A percentile compares a stretch with the other conserved stretches of the same genome.
Evolutionary conservation across 2,797 vertebrate genomes (phyloP).

Genomic region (Mormyrops boulengeri): DNA sequence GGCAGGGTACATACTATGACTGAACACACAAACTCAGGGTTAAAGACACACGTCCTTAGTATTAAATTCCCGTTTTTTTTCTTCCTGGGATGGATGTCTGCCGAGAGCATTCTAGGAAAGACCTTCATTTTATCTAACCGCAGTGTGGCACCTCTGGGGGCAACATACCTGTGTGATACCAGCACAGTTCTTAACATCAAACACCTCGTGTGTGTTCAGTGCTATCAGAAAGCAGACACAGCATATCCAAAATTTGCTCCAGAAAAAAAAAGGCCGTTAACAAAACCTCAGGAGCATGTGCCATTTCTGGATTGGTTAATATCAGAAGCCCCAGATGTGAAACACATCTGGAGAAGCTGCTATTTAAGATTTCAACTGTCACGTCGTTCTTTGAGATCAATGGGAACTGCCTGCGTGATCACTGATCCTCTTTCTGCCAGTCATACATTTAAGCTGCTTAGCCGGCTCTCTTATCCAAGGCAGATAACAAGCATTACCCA

Average conservation of each 20-base stretch:
- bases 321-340: background rate
- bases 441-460: background rate
- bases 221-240: background rate
- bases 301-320: background rate
- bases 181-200: background rate
- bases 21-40: background rate
- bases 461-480: background rate
- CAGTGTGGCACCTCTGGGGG: background rate
- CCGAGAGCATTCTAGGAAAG: background rate
- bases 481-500: background rate
- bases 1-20: background rate
- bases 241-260: background rate
- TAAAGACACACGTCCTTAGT: background rate
- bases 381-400: background rate
- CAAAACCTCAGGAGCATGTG: background rate
- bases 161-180: background rate
- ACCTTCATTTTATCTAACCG: background rate
- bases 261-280: background rate
- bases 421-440: background rate
- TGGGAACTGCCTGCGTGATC: background rate
- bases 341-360: background rate
- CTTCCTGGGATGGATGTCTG: background rate
- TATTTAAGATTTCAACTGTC: background rate
- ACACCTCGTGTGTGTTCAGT: background rate
- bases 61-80: background rate